Conservation (phyloP, 1,140 invertebrate species). For the Pachypeltis micranthus region DNA sequence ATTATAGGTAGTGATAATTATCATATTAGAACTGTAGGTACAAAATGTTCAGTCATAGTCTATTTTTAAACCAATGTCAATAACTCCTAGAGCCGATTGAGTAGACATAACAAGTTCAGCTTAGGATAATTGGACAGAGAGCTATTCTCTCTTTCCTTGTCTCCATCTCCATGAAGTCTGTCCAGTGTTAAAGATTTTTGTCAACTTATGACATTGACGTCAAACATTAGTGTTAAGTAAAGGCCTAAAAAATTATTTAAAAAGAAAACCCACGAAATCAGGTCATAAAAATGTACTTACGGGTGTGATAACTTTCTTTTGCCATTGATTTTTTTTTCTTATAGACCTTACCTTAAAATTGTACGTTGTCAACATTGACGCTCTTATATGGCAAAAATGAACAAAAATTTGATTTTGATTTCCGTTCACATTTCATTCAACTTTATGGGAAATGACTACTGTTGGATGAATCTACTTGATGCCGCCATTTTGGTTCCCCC, state of each 20-base stretch:
- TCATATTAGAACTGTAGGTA: not conserved
- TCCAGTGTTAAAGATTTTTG: slow-evolving; percentile 6
- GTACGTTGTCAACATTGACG: not conserved
- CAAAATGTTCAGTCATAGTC: slow-evolving; percentile 8
- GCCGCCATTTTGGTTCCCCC: not conserved
- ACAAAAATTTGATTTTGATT: not conserved
- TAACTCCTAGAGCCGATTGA: not conserved
- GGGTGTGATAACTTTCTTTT: not conserved
- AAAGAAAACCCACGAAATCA: not conserved
- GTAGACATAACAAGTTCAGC: slow-evolving; percentile 4
- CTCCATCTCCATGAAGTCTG: slow-evolving; percentile 5
- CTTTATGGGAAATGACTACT: not conserved
- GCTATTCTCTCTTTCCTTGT: not conserved
- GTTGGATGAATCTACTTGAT: slow-evolving; percentile 2
- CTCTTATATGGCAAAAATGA: not conserved
- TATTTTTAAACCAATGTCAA: slow-evolving; percentile 10
- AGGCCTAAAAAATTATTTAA: slow-evolving; percentile 6
- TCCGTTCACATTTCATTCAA: not conserved
- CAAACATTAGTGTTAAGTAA: slow-evolving; percentile 1
- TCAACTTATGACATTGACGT: slow-evolving; percentile 2
- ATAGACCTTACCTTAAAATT: not conserved
- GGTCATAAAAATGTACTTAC: slow-evolving; percentile 3
- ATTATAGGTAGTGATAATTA: not conserved
- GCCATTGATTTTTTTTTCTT: not conserved
- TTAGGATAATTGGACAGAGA: not conserved